Conservation (phyloP, 2,888 invertebrate species). For the Dryobotodes eremita region DNA sequence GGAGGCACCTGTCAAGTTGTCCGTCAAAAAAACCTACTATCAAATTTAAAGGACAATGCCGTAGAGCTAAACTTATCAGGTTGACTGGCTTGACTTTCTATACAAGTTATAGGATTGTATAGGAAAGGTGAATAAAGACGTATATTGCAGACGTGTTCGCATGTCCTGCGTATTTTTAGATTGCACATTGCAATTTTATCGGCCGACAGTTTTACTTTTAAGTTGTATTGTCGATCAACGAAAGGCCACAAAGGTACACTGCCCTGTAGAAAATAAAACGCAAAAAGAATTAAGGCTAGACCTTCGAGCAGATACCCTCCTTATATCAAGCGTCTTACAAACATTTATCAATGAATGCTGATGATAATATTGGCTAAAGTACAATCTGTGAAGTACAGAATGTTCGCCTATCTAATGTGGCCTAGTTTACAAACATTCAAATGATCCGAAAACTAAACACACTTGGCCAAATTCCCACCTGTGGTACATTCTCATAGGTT, state of each 20-base stretch:
- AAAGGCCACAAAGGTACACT: slow-evolving; percentile 20
- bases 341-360: slow-evolving; percentile 9
- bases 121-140: slow-evolving; percentile 32
- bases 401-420: slow-evolving; percentile 12
- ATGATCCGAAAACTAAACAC: slow-evolving; percentile 31
- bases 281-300: neutral
- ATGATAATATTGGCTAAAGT: slow-evolving; percentile 2
- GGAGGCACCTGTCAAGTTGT: slow-evolving; percentile 66
- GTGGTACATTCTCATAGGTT: slow-evolving; percentile 15
- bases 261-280: neutral
- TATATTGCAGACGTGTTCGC: slow-evolving; percentile 17
- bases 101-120: slow-evolving; percentile 1
- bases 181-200: slow-evolving; percentile 43
- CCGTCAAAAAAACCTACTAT: slow-evolving; percentile 35
- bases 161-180: slow-evolving; percentile 36
- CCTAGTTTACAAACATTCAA: slow-evolving; percentile 32
- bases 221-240: slow-evolving; percentile 1
- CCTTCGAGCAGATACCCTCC: neutral
- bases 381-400: slow-evolving; percentile 20
- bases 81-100: slow-evolving; percentile 22
- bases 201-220: slow-evolving; percentile 12
- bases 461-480: slow-evolving; percentile 39
- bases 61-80: neutral
- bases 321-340: neutral
- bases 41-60: slow-evolving; percentile 34